Evolutionary conservation across 2,113 vertebrate species (phyloP).

Genomic region (Rhadina sibilatrix): DNA sequence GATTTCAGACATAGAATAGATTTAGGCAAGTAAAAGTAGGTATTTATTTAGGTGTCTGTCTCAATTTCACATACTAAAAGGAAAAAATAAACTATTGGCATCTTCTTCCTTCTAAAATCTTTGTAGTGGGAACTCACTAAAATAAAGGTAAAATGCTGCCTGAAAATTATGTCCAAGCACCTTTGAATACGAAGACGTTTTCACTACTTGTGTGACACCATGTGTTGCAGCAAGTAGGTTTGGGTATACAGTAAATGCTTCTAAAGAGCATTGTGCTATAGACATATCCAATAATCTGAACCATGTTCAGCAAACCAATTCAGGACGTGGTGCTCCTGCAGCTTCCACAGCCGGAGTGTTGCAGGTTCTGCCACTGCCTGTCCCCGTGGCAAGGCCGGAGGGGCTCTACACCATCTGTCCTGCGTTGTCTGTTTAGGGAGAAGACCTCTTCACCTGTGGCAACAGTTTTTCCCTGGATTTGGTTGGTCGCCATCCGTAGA

Average conservation of each 20-base stretch:
- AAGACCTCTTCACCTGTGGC: slow-evolving; percentile 21
- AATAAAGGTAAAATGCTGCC: slow-evolving; percentile 87
- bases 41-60: slow-evolving; percentile 69
- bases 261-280: slow-evolving; percentile 94
- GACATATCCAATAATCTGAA: slow-evolving; percentile 98
- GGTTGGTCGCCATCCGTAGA: slow-evolving; percentile 19
- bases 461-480: slow-evolving; percentile 40
- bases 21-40: slow-evolving; percentile 65
- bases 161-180: slow-evolving; percentile 83
- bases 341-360: slow-evolving; percentile 36
- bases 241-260: slow-evolving; percentile 97
- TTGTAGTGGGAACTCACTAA: slow-evolving; percentile 74
- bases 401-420: not conserved
- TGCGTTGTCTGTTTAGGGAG: not conserved
- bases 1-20: slow-evolving; percentile 65
- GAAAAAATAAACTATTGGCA: slow-evolving; percentile 68
- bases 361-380: slow-evolving; percentile 2
- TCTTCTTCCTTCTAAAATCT: slow-evolving; percentile 68
- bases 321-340: slow-evolving; percentile 77
- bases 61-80: slow-evolving; percentile 64
- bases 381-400: not conserved
- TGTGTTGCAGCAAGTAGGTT: slow-evolving; percentile 86
- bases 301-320: slow-evolving; percentile 95
- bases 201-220: slow-evolving; percentile 86
- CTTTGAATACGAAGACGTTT: slow-evolving; percentile 89